Percentiles rank a stretch among this genome's conserved stretches.
These are phyloP conservation scores for Dryobota labecula DNA, from an alignment of 2,888 invertebrate species.

Conservation along the genomic window DNA sequence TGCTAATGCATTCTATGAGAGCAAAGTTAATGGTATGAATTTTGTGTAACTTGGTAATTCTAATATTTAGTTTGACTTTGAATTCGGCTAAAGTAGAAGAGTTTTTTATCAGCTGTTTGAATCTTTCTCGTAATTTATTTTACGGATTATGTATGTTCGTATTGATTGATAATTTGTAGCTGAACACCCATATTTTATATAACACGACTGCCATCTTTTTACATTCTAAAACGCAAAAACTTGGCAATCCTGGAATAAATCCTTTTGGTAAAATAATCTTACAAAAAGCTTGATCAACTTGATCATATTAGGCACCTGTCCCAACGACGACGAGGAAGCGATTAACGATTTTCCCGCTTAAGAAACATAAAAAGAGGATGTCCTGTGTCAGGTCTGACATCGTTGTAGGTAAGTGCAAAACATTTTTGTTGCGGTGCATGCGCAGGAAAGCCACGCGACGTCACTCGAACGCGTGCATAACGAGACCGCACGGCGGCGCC, in stretches of 20 bases:
- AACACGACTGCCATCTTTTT: background rate
- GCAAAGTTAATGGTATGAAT: slow-evolving; percentile 14
- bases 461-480: too few species aligned
- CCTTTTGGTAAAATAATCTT: background rate
- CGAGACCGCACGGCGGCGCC: too few species aligned
- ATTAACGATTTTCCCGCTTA: background rate
- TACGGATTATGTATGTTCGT: too few species aligned
- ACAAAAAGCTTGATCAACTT: background rate
- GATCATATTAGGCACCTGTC: background rate
- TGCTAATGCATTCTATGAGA: slow-evolving; percentile 26
- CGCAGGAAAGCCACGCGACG: too few species aligned
- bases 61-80: slow-evolving; percentile 5
- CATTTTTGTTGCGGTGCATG: too few species aligned
- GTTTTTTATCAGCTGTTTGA: background rate
- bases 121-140: background rate
- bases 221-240: background rate
- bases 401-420: too few species aligned
- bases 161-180: background rate
- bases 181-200: background rate
- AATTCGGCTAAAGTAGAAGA: background rate
- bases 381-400: too few species aligned
- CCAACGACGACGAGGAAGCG: background rate
- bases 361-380: too few species aligned
- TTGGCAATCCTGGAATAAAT: background rate
- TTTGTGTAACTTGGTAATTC: background rate